A percentile compares a stretch with the other conserved stretches of the same genome.
These are phyloP conservation scores for Helobdella robusta DNA, from an alignment of 2,888 invertebrate genomes.

Conservation along the genomic window DNA sequence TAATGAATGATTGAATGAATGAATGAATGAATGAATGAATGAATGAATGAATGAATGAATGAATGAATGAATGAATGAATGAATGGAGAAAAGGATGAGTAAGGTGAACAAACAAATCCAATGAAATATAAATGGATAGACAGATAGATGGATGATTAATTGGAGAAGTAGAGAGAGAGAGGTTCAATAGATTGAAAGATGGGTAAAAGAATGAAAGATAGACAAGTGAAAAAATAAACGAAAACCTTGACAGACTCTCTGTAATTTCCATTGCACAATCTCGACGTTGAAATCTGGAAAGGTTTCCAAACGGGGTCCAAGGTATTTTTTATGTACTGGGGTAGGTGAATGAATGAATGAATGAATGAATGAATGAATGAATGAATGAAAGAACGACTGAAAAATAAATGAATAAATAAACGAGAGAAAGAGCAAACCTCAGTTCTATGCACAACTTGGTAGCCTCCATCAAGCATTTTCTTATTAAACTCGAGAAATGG, in stretches of 20 bases:
- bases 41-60: no score
- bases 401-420: background rate
- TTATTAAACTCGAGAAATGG: conserved; percentile 43
- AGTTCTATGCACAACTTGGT: conserved; percentile 44
- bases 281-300: conserved; percentile 40
- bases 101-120: background rate
- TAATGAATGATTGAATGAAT: no score
- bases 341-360: background rate
- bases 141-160: background rate
- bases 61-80: no score
- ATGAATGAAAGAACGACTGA: background rate
- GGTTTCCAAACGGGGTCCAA: conserved; percentile 46
- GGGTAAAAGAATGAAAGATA: background rate
- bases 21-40: no score
- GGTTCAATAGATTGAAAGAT: no score
- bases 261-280: conserved; percentile 43
- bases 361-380: background rate
- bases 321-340: conserved; percentile 40
- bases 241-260: conserved; percentile 41
- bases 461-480: conserved; percentile 39
- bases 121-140: background rate
- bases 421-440: conserved; percentile 38
- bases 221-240: background rate
- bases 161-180: background rate
- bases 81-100: no score